phyloP scores from a whole-genome alignment of 2,797 vertebrate species.

The Acestrorhynchus altus region DNA sequence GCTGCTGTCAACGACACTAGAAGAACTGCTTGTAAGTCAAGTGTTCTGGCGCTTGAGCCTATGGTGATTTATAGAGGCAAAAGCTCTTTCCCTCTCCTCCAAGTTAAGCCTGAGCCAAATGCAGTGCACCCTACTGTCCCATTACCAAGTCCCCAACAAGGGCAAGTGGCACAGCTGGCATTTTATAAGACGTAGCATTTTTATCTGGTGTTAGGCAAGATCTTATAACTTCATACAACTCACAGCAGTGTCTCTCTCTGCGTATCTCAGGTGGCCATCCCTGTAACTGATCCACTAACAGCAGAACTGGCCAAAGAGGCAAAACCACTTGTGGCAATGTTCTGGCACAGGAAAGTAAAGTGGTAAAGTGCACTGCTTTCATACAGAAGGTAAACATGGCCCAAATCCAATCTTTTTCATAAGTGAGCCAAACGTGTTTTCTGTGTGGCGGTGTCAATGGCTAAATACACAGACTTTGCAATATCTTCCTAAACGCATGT shows the following conservation, averaged over 20 bases:
- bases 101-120: constrained; percentile 17
- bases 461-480: no score
- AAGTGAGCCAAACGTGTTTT: no score
- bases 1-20: not conserved
- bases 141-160: not conserved
- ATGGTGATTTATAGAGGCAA: constrained; percentile 2
- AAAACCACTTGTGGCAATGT: not conserved
- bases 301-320: not conserved
- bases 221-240: not conserved
- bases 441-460: no score
- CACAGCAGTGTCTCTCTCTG: not conserved
- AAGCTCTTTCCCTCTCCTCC: constrained; percentile 1
- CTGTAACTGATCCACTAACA: not conserved
- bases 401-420: no score
- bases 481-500: no score
- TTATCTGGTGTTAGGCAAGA: not conserved
- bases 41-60: not conserved
- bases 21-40: constrained; percentile 21
- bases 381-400: no score
- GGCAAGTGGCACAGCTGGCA: not conserved
- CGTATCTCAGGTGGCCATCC: not conserved
- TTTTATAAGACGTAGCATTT: not conserved
- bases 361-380: no score
- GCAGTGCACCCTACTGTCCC: not conserved
- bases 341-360: not conserved